Conservation (phyloP, 2,113 vertebrate species). For the Microtus montanus region DNA sequence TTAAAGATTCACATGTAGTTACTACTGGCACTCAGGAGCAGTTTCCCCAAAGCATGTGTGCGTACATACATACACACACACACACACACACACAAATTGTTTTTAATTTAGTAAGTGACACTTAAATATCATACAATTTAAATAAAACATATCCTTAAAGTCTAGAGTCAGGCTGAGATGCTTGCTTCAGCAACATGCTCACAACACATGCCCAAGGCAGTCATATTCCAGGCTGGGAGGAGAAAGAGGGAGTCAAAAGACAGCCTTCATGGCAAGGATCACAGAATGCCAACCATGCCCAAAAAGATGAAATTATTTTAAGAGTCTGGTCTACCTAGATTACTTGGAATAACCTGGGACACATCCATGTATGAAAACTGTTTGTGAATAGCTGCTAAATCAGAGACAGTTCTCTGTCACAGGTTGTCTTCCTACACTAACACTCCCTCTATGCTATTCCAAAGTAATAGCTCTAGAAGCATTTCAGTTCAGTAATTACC, state of each 20-base stretch:
- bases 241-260: not conserved
- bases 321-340: slow-evolving; percentile 14
- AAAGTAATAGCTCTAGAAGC: slow-evolving; percentile 3
- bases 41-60: not conserved
- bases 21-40: slow-evolving; percentile 15
- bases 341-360: slow-evolving; percentile 17
- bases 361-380: slow-evolving; percentile 8
- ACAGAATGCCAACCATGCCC: not conserved
- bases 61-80: too few species aligned
- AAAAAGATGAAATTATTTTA: slow-evolving; percentile 36
- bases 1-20: not conserved
- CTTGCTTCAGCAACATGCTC: slow-evolving; percentile 31
- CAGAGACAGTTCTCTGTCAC: slow-evolving; percentile 36
- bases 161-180: not conserved
- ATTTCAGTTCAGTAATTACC: slow-evolving; percentile 32
- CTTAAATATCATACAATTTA: slow-evolving; percentile 36
- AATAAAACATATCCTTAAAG: slow-evolving; percentile 54
- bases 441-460: not conserved
- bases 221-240: not conserved
- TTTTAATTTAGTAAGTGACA: not conserved
- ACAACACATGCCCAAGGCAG: not conserved
- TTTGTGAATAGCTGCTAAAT: slow-evolving; percentile 43
- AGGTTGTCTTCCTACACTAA: slow-evolving; percentile 25
- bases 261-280: not conserved
- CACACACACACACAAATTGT: too few species aligned